Percentiles rank a stretch among this genome's conserved stretches.
These are phyloP conservation scores for Tangara arthus DNA, from an alignment of 2,797 vertebrate genomes.

Conservation along the genomic window DNA sequence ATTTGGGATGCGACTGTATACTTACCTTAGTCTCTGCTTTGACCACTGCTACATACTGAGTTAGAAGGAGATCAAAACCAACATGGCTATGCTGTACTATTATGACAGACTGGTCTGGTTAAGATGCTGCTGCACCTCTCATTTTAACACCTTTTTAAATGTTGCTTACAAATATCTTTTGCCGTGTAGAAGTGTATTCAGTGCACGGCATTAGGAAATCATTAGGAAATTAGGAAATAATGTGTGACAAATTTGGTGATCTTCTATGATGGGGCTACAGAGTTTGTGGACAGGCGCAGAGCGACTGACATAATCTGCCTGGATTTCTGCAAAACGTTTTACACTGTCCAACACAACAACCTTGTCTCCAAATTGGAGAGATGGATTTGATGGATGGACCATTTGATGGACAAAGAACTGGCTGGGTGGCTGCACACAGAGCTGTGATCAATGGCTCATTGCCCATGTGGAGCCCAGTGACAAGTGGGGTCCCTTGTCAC, in stretches of 20 bases:
- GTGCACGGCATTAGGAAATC: not conserved
- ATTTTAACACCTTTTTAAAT: not conserved
- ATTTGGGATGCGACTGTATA: not conserved
- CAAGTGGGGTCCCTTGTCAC: rapidly evolving
- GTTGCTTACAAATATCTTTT: not conserved
- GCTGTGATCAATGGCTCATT: not conserved
- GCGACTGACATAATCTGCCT: not conserved
- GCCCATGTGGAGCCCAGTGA: not conserved
- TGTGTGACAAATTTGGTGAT: not conserved
- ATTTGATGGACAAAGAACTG: not conserved
- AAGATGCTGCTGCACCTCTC: not conserved
- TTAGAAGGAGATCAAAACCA: not conserved
- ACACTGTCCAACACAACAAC: not conserved
- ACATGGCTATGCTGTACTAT: not conserved
- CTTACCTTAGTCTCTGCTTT: not conserved
- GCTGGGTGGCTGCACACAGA: not conserved
- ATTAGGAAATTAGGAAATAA: not conserved
- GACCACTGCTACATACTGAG: not conserved
- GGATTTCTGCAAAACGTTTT: rapidly evolving
- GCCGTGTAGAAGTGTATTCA: not conserved
- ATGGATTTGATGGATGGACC: not conserved
- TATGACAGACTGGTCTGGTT: not conserved
- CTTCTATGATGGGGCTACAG: not conserved
- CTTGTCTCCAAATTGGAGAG: not conserved
- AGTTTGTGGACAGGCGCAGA: not conserved